Percentiles rank a stretch among this genome's conserved stretches.
These are phyloP conservation scores for Nasua narica DNA, from an alignment of 2,797 vertebrate species.

Conservation along the genomic window DNA sequence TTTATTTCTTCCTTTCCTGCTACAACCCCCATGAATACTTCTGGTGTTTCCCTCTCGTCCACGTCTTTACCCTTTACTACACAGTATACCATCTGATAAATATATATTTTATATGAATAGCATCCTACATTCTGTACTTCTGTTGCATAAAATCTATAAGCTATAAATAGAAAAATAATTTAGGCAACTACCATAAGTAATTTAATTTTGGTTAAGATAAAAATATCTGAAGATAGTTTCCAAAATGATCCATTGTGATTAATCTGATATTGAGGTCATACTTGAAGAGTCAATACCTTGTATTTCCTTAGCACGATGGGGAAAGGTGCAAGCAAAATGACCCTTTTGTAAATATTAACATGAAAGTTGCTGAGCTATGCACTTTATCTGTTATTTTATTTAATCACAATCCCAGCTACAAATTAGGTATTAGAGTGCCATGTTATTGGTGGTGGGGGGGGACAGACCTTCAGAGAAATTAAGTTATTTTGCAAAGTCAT, in stretches of 20 bases:
- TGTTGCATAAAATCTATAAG: neutral
- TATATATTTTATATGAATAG: neutral
- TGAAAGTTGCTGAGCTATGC: neutral
- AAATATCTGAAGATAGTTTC: neutral
- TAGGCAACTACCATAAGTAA: neutral
- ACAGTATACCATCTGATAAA: neutral
- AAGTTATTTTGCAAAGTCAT: neutral
- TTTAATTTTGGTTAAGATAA: neutral
- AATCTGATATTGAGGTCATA: neutral
- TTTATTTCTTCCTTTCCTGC: neutral
- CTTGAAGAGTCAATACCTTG: neutral
- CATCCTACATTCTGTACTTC: neutral
- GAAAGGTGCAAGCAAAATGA: neutral
- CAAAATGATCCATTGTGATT: neutral
- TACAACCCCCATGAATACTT: neutral
- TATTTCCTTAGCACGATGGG: neutral
- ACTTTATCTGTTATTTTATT: neutral
- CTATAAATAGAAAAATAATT: neutral
- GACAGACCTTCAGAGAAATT: too few relatives aligned
- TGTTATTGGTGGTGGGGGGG: too few relatives aligned
- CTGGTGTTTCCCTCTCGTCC: neutral
- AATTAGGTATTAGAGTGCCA: neutral
- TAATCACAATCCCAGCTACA: neutral
- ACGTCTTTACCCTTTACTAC: neutral
- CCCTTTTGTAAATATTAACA: neutral